Percentiles rank a stretch among this genome's conserved stretches.
Conservation (phyloP, 2,888 invertebrate species). For the Apodemia mormo region DNA sequence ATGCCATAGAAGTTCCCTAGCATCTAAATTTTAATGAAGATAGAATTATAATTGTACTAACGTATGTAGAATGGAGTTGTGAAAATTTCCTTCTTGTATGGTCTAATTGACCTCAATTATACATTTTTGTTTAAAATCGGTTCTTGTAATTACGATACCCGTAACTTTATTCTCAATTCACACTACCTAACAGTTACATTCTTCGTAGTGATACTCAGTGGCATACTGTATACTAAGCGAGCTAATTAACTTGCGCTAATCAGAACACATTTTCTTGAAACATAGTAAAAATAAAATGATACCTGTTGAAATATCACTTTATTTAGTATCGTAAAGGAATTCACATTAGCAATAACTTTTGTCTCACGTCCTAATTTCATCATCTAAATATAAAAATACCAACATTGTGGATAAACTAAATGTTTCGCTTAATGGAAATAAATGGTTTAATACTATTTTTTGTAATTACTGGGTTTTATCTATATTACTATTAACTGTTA, state of each 20-base stretch:
- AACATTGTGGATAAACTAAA: too few species aligned
- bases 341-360: not conserved
- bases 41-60: too few species aligned
- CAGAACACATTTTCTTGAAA: constrained; percentile 44
- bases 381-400: not conserved
- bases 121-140: constrained; percentile 2
- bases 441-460: too few species aligned
- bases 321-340: not conserved
- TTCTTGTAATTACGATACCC: constrained; percentile 1
- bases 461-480: too few species aligned
- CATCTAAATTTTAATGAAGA: too few species aligned
- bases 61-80: too few species aligned
- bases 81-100: not conserved
- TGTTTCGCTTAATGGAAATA: too few species aligned
- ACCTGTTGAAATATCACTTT: constrained; percentile 28
- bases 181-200: not conserved
- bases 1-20: too few species aligned
- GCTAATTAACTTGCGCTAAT: constrained; percentile 46
- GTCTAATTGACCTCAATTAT: constrained; percentile 21
- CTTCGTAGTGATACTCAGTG: not conserved
- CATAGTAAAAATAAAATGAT: constrained; percentile 41
- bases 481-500: too few species aligned
- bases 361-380: not conserved
- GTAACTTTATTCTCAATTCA: not conserved
- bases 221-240: constrained; percentile 14